Evolutionary conservation across 2,113 vertebrate genomes (phyloP), one percentile per base, ranked within the genome.

Genomic region (Origma solitaria): DNA sequence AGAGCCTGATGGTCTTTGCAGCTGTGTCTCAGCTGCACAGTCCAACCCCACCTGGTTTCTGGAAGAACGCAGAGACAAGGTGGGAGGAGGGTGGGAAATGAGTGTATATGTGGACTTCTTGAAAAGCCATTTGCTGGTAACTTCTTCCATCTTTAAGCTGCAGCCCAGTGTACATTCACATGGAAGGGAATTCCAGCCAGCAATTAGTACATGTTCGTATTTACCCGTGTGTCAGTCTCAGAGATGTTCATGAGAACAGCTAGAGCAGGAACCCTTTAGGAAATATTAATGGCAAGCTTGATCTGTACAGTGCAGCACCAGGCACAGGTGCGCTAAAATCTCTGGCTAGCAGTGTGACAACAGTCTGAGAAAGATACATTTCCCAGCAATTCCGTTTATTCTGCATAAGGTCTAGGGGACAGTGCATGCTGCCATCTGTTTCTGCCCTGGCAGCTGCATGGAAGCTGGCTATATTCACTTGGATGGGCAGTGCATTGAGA

Each of bases 181-280:
- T 7, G 21, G 50, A 89, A 84, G 22, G 25, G 35, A 78, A 62
- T 53, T 79, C 21, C 61, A 88, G 51, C 12, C 30, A 57, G 33
- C 25, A 71, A 42, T 9, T 11, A 82, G 33, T 9, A 54, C 11
- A 16, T 0, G 0, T 40, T 83, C 18, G 6, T 38, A 44, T 68
- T 60, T 77, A 73, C 31, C 42, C 65, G 15, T 5, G 13, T 40
- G 28, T 33, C 23, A 25, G 28, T 82, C 33, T 51, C 72, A 40
- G 64, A 89, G 37, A 37, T 10, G 60, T 49, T 65, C 0, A 81
- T 10, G 13, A 62, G 45, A 85, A 79, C 9, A 51, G 16, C 11
- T 54, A 62, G 20, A 23, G 37, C 25, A 78, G 64, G 13, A 93
- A 40, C 7, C 6, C 18, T 70, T n/a, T 30, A 66, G 38, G 6